Percentiles rank a stretch among this genome's conserved stretches.
These are phyloP conservation scores for Allacma fusca DNA, from an alignment of 2,888 invertebrate genomes.

Conservation along the genomic window DNA sequence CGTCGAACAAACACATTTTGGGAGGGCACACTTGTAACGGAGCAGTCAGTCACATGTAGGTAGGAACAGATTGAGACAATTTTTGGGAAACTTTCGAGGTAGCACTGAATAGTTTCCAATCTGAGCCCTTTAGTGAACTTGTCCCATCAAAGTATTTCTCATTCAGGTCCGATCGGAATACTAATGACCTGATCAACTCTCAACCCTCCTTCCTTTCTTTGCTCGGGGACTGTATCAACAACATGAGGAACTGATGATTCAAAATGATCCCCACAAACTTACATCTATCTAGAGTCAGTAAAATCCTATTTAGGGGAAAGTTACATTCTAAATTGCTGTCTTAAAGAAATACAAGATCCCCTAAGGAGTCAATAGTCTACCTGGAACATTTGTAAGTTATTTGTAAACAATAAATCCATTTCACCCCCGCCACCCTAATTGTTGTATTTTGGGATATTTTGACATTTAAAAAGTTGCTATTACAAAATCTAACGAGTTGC, in stretches of 20 bases:
- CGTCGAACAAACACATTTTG: background rate
- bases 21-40: background rate
- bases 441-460: no score
- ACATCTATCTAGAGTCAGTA: no score
- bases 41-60: background rate
- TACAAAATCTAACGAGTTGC: no score
- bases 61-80: conserved; percentile 1
- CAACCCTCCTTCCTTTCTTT: conserved; percentile 16
- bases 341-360: no score
- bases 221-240: background rate
- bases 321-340: no score
- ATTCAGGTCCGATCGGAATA: conserved; percentile 40
- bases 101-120: background rate
- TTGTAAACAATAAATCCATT: no score
- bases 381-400: no score
- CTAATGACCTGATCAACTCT: conserved; percentile 46
- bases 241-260: background rate
- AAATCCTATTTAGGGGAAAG: no score
- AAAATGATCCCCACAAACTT: background rate
- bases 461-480: no score
- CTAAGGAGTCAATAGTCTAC: no score
- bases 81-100: background rate
- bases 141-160: background rate
- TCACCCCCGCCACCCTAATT: no score
- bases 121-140: background rate